Base-by-base conservation (phyloP, 2,888 invertebrate species). In the Steinernema carpocapsae region DNA sequence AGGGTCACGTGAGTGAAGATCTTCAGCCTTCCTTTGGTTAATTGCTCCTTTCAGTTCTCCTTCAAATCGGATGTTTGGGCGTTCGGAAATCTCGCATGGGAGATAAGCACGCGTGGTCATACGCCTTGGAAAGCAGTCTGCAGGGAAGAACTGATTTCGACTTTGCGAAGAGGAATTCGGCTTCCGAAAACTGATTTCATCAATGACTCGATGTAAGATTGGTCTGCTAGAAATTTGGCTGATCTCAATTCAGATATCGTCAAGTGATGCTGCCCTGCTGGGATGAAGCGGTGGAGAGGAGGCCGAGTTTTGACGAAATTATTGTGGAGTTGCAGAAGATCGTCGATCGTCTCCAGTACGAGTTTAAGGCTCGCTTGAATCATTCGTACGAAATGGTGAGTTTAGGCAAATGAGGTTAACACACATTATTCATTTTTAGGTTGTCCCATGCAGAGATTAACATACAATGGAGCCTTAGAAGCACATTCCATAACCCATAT, bases 71-170 rank as follows among this genome's bases (percentile, higher is more conserved):
- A 64, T 32, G 64, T 64, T 37, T 64, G 29, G 32, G 64, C 64
- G 7, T 64, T 64, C 64, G 64, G 64, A 37, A 64, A 64, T n/a
- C 64, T 64, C 12, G 29, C 29, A 1, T 64, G 64, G 64, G 64
- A 64, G n/a, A 32, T 32, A 4, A 12, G 17, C 26, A 64, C 64
- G 3, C 64, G 29, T 32, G 64, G 64, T 1, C 26, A 2, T 17
- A 26, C 29, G 17, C 64, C 64, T 10, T 64, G 64, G 64, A 64
- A 64, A 26, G 64, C 32, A 1, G 14, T 32, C 64, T 32, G 29
- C 29, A 1, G 6, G 3, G 32, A 64, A 4, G 32, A 64, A 14
- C 64, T 64, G 29, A 26, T 64, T 3, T 29, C 14, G 32, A 64
- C 29, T 2, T 32, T 64, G 17, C 2, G 32, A 29, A 29, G 29